These are phyloP conservation scores for Caenorhabditis auriculariae DNA, from an alignment of 2,888 invertebrate genomes.

Conservation along the genomic window DNA sequence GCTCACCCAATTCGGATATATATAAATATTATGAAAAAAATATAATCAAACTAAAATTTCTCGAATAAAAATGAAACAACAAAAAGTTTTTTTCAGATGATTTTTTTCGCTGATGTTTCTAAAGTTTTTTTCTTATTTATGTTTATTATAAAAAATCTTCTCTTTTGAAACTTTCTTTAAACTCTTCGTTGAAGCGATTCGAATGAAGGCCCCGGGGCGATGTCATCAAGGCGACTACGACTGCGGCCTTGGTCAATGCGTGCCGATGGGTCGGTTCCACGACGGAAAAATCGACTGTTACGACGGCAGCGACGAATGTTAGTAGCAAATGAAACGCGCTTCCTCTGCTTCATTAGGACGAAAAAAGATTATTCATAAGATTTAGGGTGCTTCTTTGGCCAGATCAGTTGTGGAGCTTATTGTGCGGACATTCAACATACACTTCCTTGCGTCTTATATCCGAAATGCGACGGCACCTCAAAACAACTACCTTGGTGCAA, in stretches of 20 bases:
- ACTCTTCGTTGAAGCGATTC: constrained; percentile 40
- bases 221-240: constrained; percentile 56
- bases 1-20: too few species aligned
- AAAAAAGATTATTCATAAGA: neutral
- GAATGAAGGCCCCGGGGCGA: constrained; percentile 54
- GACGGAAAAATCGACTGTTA: constrained; percentile 57
- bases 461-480: constrained; percentile 44
- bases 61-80: too few species aligned
- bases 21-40: too few species aligned
- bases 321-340: constrained; percentile 1
- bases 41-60: too few species aligned
- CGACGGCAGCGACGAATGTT: constrained; percentile 62
- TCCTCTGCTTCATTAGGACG: neutral
- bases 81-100: too few species aligned
- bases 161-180: too few species aligned
- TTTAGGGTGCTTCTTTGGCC: constrained; percentile 59
- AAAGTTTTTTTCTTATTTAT: too few species aligned
- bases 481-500: constrained; percentile 43
- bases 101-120: too few species aligned
- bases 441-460: constrained; percentile 52
- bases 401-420: constrained; percentile 56
- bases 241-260: constrained; percentile 55
- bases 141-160: too few species aligned
- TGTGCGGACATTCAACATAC: constrained; percentile 54
- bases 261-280: constrained; percentile 52